Evolutionary conservation across 2,113 vertebrate species (phyloP).

Genomic region (Aphelocoma coerulescens): DNA sequence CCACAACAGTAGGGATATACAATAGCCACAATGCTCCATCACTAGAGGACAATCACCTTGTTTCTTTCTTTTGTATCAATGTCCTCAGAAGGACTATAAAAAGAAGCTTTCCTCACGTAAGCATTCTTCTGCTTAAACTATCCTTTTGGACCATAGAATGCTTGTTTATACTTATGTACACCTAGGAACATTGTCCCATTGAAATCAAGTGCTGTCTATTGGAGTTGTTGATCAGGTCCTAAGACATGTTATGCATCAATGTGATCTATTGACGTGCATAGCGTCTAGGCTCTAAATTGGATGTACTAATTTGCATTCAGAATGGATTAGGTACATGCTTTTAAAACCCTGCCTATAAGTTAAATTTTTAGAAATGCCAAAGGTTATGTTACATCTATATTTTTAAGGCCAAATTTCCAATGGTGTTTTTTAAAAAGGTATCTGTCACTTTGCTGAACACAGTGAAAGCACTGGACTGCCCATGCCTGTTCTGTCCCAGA

Average conservation of each 20-base stretch:
- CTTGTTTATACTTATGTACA: slow-evolving; percentile 14
- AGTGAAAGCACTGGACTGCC: not conserved
- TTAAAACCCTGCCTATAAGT: not conserved
- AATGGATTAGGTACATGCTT: not conserved
- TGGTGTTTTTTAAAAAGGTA: not conserved
- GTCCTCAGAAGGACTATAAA: not conserved
- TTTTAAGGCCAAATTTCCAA: not conserved
- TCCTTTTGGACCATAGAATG: not conserved
- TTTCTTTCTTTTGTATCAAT: slow-evolving; percentile 36
- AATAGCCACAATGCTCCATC: slow-evolving; percentile 27
- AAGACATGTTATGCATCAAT: not conserved
- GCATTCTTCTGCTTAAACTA: not conserved
- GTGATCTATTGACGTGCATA: not conserved
- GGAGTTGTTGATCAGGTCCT: not conserved
- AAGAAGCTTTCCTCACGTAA: not conserved
- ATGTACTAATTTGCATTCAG: not conserved
- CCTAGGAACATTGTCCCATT: not conserved
- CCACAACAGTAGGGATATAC: not conserved
- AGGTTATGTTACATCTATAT: not conserved
- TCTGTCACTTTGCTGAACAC: not conserved
- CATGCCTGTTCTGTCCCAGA: not conserved
- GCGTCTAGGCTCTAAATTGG: not conserved
- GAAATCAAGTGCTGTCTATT: not conserved
- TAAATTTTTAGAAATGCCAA: slow-evolving; percentile 12
- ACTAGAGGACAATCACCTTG: slow-evolving; percentile 10